These are phyloP conservation scores for Saccostrea echinata DNA, from an alignment of 1,140 invertebrate genomes.

Conservation along the genomic window DNA sequence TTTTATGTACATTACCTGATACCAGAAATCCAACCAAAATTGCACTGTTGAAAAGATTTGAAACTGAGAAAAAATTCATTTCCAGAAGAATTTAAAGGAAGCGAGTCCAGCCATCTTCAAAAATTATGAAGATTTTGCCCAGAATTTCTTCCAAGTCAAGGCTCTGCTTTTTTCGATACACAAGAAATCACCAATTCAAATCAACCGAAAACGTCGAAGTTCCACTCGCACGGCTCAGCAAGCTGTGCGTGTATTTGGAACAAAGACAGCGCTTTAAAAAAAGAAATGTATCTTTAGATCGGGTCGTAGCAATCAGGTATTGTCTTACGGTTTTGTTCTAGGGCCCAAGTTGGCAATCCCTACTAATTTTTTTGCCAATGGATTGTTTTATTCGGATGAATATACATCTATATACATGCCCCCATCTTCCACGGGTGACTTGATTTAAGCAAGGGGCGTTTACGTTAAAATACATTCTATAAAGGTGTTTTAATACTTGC, in stretches of 20 bases:
- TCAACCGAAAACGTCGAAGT: neutral
- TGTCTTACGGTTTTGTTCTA: conserved; percentile 15
- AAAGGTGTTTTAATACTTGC: conserved; percentile 16
- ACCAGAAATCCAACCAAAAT: neutral
- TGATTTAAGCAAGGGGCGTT: neutral
- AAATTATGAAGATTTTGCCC: neutral
- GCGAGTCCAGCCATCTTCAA: neutral
- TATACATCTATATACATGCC: neutral
- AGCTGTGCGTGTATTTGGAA: neutral
- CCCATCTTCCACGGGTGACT: neutral
- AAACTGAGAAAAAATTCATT: conserved; percentile 15
- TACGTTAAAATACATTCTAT: neutral
- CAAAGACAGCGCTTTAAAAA: neutral
- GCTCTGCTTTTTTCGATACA: neutral
- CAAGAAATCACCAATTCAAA: neutral
- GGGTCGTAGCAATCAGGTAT: neutral
- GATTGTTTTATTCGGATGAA: neutral
- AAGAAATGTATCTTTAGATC: conserved; percentile 17
- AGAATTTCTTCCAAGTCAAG: neutral
- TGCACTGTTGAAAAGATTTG: neutral
- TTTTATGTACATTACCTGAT: neutral
- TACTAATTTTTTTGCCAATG: neutral
- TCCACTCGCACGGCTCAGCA: neutral
- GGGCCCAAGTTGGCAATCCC: neutral
- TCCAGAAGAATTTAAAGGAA: neutral